A percentile compares a stretch with the other conserved stretches of the same genome.
Conservation (phyloP, 2,797 vertebrate species). For the Lacerta viridis region DNA sequence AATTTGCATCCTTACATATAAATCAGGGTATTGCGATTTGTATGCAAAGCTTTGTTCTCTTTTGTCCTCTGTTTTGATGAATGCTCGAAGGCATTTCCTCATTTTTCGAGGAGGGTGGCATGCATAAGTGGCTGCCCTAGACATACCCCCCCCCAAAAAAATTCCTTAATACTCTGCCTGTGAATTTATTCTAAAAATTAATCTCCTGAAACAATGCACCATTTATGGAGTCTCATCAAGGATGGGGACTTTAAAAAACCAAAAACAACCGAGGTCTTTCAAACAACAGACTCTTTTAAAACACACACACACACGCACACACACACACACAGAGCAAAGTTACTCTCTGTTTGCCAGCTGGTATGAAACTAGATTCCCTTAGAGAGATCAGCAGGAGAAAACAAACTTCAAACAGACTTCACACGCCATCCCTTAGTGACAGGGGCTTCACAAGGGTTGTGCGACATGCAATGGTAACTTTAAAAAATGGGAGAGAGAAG, state of each 20-base stretch:
- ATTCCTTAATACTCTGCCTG: background rate
- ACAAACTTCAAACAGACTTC: background rate
- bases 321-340: background rate
- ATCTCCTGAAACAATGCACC: fast-evolving
- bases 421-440: background rate
- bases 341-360: constrained; percentile 24
- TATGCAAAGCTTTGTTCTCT: background rate
- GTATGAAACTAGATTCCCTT: constrained; percentile 10
- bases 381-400: constrained; percentile 41
- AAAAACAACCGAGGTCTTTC: constrained; percentile 34
- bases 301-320: too few relatives aligned
- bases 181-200: constrained; percentile 22
- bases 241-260: constrained; percentile 24
- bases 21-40: background rate
- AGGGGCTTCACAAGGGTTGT: fast-evolving
- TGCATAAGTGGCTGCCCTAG: background rate
- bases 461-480: background rate
- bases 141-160: background rate
- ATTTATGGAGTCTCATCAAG: constrained; percentile 41
- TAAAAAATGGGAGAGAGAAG: background rate
- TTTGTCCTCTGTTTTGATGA: background rate
- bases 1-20: too few relatives aligned
- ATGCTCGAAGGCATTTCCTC: background rate
- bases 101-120: background rate
- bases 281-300: background rate